Conservation (phyloP, 2,888 invertebrate genomes). For the Orthosia cruda region DNA sequence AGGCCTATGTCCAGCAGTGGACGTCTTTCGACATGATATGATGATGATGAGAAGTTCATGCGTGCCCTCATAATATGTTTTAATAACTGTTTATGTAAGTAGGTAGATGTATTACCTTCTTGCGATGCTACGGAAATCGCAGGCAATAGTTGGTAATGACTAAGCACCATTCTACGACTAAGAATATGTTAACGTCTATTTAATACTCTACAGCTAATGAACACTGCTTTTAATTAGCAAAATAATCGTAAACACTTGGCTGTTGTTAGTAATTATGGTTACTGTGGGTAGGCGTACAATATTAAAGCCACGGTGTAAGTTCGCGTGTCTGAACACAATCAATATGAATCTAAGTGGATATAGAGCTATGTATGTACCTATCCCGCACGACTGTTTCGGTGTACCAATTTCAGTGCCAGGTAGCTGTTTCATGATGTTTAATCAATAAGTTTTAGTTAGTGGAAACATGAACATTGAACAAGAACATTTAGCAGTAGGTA, state of each 20-base stretch:
- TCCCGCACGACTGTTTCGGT: constrained; percentile 3
- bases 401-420: constrained; percentile 41
- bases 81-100: too few relatives aligned
- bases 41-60: too few relatives aligned
- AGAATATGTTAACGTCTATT: not conserved
- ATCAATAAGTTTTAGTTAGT: constrained; percentile 51
- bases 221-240: constrained; percentile 19
- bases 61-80: too few relatives aligned
- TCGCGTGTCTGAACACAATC: constrained; percentile 61
- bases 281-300: constrained; percentile 1
- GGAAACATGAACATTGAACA: not conserved
- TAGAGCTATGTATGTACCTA: constrained; percentile 12
- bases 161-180: not conserved
- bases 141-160: not conserved
- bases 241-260: constrained; percentile 24
- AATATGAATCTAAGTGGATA: constrained; percentile 25
- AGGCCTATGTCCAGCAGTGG: too few relatives aligned
- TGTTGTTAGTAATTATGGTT: constrained; percentile 16
- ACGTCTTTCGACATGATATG: too few relatives aligned
- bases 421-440: constrained; percentile 42
- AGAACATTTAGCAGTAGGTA: not conserved
- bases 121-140: not conserved
- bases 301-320: constrained; percentile 26
- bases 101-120: not conserved
- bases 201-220: constrained; percentile 23